Conservation (phyloP, 2,113 vertebrate genomes). For the Callaeas wilsoni region DNA sequence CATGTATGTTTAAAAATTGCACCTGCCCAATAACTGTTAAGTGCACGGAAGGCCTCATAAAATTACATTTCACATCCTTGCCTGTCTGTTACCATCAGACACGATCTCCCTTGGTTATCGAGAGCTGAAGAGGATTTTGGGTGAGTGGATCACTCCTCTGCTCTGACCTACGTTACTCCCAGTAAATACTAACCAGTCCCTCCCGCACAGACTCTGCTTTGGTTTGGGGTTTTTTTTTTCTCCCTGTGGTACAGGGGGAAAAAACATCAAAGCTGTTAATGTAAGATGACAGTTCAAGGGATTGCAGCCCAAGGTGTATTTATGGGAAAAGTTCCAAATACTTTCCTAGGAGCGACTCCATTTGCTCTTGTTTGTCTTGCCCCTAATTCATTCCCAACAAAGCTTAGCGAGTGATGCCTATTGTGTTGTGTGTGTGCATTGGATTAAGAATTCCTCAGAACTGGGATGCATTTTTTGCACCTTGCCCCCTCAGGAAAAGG, state of each 20-base stretch:
- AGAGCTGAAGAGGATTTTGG: not conserved
- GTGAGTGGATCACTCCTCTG: not conserved
- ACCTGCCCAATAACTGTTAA: constrained; percentile 51
- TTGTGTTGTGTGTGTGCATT: not conserved
- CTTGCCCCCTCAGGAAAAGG: not conserved
- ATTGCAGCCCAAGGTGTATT: not conserved
- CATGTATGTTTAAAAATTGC: constrained; percentile 56
- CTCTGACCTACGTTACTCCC: not conserved
- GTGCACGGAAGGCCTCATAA: constrained; percentile 7
- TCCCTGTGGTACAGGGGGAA: not conserved
- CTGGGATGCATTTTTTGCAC: not conserved
- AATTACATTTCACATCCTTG: constrained; percentile 36
- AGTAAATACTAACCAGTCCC: not conserved
- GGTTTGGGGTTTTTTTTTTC: not conserved
- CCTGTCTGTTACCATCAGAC: constrained; percentile 17
- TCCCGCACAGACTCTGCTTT: not conserved
- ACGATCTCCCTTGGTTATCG: not conserved
- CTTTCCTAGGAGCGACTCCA: not conserved
- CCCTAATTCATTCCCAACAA: not conserved
- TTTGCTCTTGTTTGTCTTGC: not conserved
- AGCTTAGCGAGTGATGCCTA: not conserved
- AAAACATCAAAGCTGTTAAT: not conserved
- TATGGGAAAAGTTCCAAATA: not conserved
- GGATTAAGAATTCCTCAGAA: not conserved
- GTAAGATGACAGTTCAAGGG: not conserved